Base-by-base conservation (phyloP, 2,888 invertebrate genomes). In the Clunio marinus region DNA sequence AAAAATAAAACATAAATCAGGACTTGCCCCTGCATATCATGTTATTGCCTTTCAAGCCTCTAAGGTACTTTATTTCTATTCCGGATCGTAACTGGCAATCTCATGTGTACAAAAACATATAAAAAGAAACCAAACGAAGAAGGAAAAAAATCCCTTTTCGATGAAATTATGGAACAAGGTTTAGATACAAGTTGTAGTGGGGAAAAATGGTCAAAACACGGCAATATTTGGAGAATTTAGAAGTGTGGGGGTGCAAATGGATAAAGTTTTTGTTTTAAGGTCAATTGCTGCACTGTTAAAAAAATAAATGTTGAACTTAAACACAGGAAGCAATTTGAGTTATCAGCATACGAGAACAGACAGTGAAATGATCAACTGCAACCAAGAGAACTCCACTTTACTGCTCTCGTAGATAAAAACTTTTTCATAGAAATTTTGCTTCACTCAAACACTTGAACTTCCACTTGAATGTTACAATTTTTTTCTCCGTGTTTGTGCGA, bases 41-140 rank as follows among this genome's bases (percentile, higher is more conserved):
- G 25, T 41, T 45, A 27, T 41, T 25, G 41, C 62, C 59, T 62
- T 27, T 62, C 24, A 62, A 62, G 62, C 62, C 62, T 62, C 62
- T 7, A 41, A 62, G 62, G 62, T 27, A 62, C 37, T 60, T 60
- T 60, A 60, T 32, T 37, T 58, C 20, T 22, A 60, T 60, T 13
- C 35, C 13, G 62, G 25, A 62, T 24, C 41, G 62, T 27, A 24
- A 41, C 41, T 62, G 24, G 28, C 41, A 25, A 24, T 45, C 13
- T 15, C n/a, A 15, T 15, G 15, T 62, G 41, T 32, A 22, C 13
- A 41, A 25, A 62, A 62, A 62, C 28, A 28, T 13, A 20, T 2
- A 59, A n/a, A 10, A 41, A 25, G 32, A 35, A 60, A 15, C 22
- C 22, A 17, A 37, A 41, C 28, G 7, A 7, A 15, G 8, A 45